phyloP scores from a whole-genome alignment of 2,113 vertebrate species.

The Nothoprocta perdicaria region DNA sequence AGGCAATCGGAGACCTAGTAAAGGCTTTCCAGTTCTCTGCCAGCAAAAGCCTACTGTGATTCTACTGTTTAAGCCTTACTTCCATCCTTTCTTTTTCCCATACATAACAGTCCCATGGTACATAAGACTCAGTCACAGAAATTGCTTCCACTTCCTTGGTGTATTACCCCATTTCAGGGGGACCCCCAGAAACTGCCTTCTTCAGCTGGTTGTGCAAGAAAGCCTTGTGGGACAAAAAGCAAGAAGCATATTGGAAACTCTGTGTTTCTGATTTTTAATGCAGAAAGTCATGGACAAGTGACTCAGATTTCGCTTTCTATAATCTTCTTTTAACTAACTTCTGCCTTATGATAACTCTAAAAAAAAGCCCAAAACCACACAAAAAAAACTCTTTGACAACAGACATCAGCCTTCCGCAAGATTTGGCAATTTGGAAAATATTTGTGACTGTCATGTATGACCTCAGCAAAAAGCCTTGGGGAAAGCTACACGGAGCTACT shows the following conservation, averaged over 20 bases:
- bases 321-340: background rate
- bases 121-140: background rate
- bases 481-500: background rate
- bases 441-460: background rate
- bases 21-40: background rate
- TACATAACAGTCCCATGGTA: background rate
- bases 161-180: background rate
- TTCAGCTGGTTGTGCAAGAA: background rate
- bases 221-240: background rate
- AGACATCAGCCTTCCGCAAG: background rate
- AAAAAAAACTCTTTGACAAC: background rate
- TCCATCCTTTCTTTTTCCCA: background rate
- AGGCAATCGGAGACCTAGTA: background rate
- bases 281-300: background rate
- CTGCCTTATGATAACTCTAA: background rate
- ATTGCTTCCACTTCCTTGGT: background rate
- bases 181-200: background rate
- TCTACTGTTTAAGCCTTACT: background rate
- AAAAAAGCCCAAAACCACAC: background rate
- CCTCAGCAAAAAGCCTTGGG: constrained; percentile 7
- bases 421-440: constrained; percentile 28
- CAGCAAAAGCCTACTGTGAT: background rate
- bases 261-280: background rate
- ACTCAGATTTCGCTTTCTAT: background rate
- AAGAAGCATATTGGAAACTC: background rate